phyloP scores from a whole-genome alignment of 2,113 vertebrate genomes.

The Tachysurus fulvidraco region DNA sequence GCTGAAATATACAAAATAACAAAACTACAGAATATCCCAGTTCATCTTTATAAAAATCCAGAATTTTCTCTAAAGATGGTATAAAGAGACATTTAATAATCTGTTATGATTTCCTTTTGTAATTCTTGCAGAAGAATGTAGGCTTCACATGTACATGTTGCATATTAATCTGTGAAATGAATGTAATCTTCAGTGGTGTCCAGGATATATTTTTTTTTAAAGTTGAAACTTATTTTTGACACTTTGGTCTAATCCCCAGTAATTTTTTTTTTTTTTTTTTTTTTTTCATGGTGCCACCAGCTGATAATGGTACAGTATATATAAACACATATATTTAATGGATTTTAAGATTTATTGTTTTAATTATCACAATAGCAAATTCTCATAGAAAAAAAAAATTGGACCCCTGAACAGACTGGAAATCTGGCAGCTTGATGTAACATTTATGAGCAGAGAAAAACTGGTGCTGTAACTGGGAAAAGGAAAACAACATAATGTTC shows the following conservation, averaged over 20 bases:
- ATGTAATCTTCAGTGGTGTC: not conserved
- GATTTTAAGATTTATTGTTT: no score
- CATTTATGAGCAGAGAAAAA: not conserved
- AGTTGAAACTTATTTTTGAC: not conserved
- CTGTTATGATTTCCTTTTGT: not conserved
- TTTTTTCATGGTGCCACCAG: not conserved
- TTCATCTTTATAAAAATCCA: not conserved
- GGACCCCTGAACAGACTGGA: not conserved
- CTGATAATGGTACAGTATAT: not conserved
- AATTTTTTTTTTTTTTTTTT: not conserved
- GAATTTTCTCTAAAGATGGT: not conserved
- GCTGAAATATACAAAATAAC: not conserved
- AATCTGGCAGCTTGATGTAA: not conserved
- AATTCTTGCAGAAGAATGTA: not conserved
- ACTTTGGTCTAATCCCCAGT: not conserved
- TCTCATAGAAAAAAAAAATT: no score
- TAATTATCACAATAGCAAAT: no score
- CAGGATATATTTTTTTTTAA: not conserved
- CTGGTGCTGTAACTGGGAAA: not conserved
- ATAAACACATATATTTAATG: no score
- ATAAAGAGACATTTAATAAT: not conserved
- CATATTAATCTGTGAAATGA: not conserved
- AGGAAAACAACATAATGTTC: not conserved
- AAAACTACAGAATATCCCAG: not conserved
- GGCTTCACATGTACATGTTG: not conserved